A percentile compares a stretch with the other conserved stretches of the same genome.
These are phyloP conservation scores for Pygocentrus nattereri DNA, from an alignment of 2,797 vertebrate species.

Conservation along the genomic window DNA sequence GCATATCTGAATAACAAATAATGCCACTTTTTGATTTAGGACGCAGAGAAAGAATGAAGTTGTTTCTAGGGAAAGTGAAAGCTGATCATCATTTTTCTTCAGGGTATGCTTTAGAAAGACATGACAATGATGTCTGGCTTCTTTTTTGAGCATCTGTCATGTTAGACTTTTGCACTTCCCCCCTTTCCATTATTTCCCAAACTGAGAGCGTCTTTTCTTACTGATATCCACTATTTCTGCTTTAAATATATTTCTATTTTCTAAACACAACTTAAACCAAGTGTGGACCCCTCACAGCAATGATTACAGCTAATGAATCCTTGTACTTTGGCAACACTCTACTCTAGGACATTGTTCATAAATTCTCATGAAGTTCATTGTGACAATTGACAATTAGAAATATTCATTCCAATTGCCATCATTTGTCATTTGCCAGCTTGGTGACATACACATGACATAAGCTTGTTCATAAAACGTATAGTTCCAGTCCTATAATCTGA, in stretches of 20 bases:
- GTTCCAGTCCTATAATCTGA: too few species aligned
- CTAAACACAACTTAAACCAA: background rate
- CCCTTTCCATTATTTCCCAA: background rate
- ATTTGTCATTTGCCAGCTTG: too few species aligned
- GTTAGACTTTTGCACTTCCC: background rate
- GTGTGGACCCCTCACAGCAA: background rate
- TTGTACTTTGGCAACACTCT: background rate
- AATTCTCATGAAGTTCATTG: too few species aligned
- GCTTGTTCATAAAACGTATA: too few species aligned
- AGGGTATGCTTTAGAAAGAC: constrained; percentile 28
- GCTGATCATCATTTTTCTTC: constrained; percentile 45
- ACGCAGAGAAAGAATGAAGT: background rate
- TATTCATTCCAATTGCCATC: too few species aligned
- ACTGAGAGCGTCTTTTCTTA: background rate
- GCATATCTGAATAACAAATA: constrained; percentile 53
- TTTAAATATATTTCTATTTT: too few species aligned
- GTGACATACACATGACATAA: too few species aligned
- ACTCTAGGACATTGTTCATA: too few species aligned
- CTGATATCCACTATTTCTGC: background rate
- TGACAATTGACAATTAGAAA: too few species aligned
- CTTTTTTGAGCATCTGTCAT: constrained; percentile 33
- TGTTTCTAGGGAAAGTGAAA: constrained; percentile 27
- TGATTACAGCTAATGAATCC: background rate
- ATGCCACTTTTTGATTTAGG: constrained; percentile 31
- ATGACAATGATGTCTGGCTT: background rate